Percentiles rank a stretch among this genome's conserved stretches.
phyloP scores from a whole-genome alignment of 2,797 vertebrate genomes.

The Urosaurus nigricauda region DNA sequence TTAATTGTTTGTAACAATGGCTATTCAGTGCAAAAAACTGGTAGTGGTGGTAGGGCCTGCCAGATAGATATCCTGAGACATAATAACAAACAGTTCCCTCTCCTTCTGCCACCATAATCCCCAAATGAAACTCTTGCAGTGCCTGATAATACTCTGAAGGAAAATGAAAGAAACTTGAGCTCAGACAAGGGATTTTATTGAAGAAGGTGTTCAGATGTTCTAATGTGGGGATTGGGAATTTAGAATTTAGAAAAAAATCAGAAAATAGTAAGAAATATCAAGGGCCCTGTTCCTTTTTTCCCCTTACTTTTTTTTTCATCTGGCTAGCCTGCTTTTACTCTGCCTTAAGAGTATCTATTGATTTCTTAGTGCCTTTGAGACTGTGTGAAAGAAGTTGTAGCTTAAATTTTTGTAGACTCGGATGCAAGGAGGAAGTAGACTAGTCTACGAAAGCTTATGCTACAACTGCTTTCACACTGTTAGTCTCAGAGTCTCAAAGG shows the following conservation, averaged over 20 bases:
- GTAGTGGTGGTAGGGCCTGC: background rate
- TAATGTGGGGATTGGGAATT: too few species aligned
- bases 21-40: background rate
- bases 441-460: too few species aligned
- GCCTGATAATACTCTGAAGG: background rate
- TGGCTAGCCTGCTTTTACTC: background rate
- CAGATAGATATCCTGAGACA: constrained; percentile 9
- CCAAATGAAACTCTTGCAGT: background rate
- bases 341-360: background rate
- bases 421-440: too few species aligned
- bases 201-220: background rate
- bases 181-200: background rate
- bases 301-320: background rate
- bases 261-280: background rate
- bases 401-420: too few species aligned
- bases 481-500: too few species aligned
- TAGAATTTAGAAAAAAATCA: background rate
- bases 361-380: too few species aligned
- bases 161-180: background rate
- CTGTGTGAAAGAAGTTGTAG: too few species aligned
- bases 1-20: constrained; percentile 13
- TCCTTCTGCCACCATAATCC: background rate
- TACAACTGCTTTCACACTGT: too few species aligned
- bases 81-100: background rate
- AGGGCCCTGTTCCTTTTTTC: background rate